Evolutionary conservation across 2,888 invertebrate genomes (phyloP).

Genomic region (Polyommatus iphigenia): DNA sequence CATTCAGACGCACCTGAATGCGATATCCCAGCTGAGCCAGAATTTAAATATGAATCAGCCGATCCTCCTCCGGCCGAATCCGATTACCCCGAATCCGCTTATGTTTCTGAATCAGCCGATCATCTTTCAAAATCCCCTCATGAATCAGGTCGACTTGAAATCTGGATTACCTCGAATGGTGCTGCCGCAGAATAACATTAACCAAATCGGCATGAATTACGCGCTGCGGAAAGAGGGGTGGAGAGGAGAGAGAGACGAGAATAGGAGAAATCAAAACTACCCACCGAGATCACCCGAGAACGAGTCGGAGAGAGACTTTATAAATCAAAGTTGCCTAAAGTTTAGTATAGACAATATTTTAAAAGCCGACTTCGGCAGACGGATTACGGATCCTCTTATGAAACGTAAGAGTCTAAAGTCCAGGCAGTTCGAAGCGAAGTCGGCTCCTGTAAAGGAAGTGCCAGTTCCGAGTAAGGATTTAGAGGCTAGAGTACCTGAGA

Average conservation of each 20-base stretch:
- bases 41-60: slow-evolving; percentile 71
- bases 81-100: slow-evolving; percentile 73
- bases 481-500: slow-evolving; percentile 67
- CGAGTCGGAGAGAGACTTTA: slow-evolving; percentile 65
- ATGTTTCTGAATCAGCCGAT: slow-evolving; percentile 75
- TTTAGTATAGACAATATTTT: slow-evolving; percentile 94
- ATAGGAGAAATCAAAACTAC: slow-evolving; percentile 55
- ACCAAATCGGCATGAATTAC: slow-evolving; percentile 63
- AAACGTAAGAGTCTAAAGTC: slow-evolving; percentile 76
- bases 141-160: slow-evolving; percentile 67
- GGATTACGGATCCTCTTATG: slow-evolving; percentile 84
- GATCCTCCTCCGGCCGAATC: slow-evolving; percentile 67
- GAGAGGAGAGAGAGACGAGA: slow-evolving; percentile 48
- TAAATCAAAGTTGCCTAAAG: slow-evolving; percentile 82
- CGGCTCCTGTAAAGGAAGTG: slow-evolving; percentile 58
- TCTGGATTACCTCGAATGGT: slow-evolving; percentile 58
- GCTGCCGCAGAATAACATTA: slow-evolving; percentile 56
- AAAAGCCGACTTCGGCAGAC: slow-evolving; percentile 90
- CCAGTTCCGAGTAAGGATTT: slow-evolving; percentile 53
- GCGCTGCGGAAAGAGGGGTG: slow-evolving; percentile 50
- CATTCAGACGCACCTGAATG: slow-evolving; percentile 84
- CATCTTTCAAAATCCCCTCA: slow-evolving; percentile 66
- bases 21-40: slow-evolving; percentile 83
- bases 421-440: slow-evolving; percentile 57
- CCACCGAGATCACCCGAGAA: slow-evolving; percentile 66